Percentiles rank a stretch among this genome's conserved stretches.
These are phyloP conservation scores for Rhombomys opimus DNA, from an alignment of 2,113 vertebrate species.

Conservation along the genomic window DNA sequence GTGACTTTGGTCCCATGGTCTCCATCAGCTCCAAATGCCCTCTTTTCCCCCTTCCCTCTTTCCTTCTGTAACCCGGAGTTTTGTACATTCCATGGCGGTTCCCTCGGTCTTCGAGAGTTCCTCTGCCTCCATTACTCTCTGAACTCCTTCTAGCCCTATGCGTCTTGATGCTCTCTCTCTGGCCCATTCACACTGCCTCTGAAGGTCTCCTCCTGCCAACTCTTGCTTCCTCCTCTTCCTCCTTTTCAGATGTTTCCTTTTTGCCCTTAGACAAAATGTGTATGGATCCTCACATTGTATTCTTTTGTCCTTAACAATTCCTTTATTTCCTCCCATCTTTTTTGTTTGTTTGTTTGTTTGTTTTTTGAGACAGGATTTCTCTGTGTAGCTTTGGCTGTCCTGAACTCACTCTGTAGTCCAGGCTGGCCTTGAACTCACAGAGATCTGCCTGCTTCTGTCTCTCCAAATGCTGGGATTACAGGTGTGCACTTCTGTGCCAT, in stretches of 20 bases:
- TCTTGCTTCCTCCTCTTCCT: background rate
- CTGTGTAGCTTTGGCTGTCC: too few relatives aligned
- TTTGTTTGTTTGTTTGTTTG: too few relatives aligned
- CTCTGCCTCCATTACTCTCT: background rate
- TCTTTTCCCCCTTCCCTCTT: background rate
- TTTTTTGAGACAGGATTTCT: too few relatives aligned
- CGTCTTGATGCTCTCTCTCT: background rate
- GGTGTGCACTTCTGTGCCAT: too few relatives aligned
- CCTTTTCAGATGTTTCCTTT: background rate
- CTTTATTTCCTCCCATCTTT: background rate
- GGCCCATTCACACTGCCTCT: background rate
- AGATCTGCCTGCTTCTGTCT: too few relatives aligned
- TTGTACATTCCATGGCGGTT: fast-evolving
- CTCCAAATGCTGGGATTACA: too few relatives aligned
- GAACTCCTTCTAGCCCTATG: background rate
- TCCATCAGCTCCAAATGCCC: background rate
- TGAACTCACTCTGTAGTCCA: too few relatives aligned
- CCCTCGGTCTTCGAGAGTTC: too few relatives aligned
- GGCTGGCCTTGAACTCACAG: too few relatives aligned
- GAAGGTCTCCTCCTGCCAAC: background rate
- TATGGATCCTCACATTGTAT: background rate
- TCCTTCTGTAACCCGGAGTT: background rate
- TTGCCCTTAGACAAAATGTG: background rate
- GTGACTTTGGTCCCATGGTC: background rate
- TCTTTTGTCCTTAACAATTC: background rate